phyloP scores from a whole-genome alignment of 2,113 vertebrate genomes.

The Zosterops pallidus region DNA sequence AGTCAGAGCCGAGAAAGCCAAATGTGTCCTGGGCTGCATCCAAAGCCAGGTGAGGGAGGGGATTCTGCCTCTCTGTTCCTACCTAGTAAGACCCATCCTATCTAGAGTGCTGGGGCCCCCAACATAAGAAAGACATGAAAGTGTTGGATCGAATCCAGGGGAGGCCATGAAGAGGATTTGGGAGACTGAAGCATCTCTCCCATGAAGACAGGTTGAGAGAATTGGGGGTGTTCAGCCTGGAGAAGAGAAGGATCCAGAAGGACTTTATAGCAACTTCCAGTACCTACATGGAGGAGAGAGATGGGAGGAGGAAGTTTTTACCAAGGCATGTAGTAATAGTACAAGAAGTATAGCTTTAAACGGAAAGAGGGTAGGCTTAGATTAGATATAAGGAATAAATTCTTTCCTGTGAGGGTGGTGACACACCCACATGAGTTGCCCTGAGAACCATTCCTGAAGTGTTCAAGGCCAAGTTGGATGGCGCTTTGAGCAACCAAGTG shows the following conservation, averaged over 20 bases:
- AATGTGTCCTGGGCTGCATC: neutral
- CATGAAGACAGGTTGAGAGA: neutral
- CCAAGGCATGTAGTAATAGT: neutral
- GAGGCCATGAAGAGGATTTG: neutral
- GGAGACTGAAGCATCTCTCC: neutral
- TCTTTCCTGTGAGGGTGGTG: neutral
- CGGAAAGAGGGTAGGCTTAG: neutral
- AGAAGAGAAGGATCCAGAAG: neutral
- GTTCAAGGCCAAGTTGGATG: neutral
- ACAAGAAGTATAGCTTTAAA: neutral
- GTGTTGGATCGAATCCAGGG: fast-evolving
- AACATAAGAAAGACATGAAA: neutral
- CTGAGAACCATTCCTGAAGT: fast-evolving
- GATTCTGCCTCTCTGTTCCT: neutral
- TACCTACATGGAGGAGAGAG: neutral
- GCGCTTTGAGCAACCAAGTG: neutral
- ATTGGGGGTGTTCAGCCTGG: neutral
- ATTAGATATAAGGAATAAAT: neutral
- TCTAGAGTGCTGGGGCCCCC: neutral
- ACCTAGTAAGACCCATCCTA: neutral
- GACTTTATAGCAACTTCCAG: neutral
- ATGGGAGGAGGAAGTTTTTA: neutral
- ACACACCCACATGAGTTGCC: neutral
- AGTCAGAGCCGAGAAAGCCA: neutral
- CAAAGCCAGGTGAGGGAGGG: neutral